Evolutionary conservation across 2,888 invertebrate genomes (phyloP).

Genomic region (Eupithecia exiguata): DNA sequence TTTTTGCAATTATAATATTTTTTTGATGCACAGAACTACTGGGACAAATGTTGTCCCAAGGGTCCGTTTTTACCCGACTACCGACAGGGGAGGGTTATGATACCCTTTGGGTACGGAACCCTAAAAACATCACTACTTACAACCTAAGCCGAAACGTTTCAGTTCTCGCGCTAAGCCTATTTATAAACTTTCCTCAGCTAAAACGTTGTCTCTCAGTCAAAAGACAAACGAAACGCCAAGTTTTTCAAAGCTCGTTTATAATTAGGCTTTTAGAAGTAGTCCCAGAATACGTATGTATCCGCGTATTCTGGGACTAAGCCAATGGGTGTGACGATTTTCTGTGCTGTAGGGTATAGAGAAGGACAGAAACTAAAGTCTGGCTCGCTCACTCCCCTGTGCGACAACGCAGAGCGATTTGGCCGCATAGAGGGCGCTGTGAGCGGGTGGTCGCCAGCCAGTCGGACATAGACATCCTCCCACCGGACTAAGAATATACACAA

Average conservation of each 20-base stretch:
- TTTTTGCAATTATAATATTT: no score
- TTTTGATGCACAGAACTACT: no score
- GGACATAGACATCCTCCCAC: slow-evolving; percentile 42
- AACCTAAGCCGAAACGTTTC: neutral
- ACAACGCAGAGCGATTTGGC: slow-evolving; percentile 27
- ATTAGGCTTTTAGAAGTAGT: neutral
- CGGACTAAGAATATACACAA: slow-evolving; percentile 18
- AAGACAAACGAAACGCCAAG: neutral
- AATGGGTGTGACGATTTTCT: neutral
- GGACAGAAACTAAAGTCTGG: slow-evolving; percentile 21
- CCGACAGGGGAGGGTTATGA: no score
- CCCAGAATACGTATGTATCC: neutral
- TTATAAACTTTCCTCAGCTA: neutral
- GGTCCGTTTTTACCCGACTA: no score
- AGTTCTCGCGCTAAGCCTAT: neutral
- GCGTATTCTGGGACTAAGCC: neutral
- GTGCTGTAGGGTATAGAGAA: slow-evolving; percentile 9
- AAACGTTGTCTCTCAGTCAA: neutral
- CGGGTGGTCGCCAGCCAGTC: slow-evolving; percentile 36
- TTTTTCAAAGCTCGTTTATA: neutral
- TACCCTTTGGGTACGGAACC: no score
- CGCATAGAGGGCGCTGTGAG: slow-evolving; percentile 14
- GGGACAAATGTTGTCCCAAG: no score
- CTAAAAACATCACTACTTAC: neutral
- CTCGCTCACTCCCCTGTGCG: slow-evolving; percentile 23